These are phyloP conservation scores for Rhodeus uyekii DNA, from an alignment of 2,797 vertebrate species.

Conservation along the genomic window DNA sequence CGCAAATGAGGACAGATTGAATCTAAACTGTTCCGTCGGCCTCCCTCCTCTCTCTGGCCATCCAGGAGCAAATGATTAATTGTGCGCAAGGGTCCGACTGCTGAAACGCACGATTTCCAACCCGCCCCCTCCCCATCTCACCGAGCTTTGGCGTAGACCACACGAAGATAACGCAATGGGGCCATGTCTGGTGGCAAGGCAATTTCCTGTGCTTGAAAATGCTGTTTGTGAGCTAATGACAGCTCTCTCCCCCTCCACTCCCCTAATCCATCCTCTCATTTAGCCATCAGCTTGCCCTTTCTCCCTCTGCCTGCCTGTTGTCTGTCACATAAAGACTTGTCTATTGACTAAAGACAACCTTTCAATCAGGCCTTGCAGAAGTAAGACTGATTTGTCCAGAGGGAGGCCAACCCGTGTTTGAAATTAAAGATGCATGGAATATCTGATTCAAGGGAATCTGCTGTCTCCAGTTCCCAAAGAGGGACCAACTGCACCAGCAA, in stretches of 20 bases:
- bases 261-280: slow-evolving; percentile 51
- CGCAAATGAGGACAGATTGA: slow-evolving; percentile 70
- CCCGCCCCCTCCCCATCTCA: slow-evolving; percentile 29
- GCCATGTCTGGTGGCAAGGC: slow-evolving; percentile 53
- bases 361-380: slow-evolving; percentile 59
- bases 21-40: slow-evolving; percentile 55
- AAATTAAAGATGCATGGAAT: slow-evolving; percentile 74
- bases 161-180: slow-evolving; percentile 54
- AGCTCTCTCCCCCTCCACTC: slow-evolving; percentile 33
- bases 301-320: slow-evolving; percentile 42
- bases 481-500: slow-evolving; percentile 33
- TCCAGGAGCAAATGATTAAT: slow-evolving; percentile 73
- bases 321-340: slow-evolving; percentile 55
- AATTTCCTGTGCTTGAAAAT: slow-evolving; percentile 58
- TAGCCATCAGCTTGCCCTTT: slow-evolving; percentile 45
- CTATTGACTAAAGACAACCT: slow-evolving; percentile 61
- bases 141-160: slow-evolving; percentile 32
- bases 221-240: slow-evolving; percentile 57
- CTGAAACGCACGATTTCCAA: slow-evolving; percentile 56
- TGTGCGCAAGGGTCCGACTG: slow-evolving; percentile 61
- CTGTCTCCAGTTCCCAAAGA: slow-evolving; percentile 5
- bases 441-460: slow-evolving; percentile 59
- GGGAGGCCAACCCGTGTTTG: slow-evolving; percentile 55
- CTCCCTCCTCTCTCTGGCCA: slow-evolving; percentile 57
- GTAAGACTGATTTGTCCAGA: slow-evolving; percentile 66